Evolutionary conservation across 2,113 vertebrate genomes (phyloP).

Genomic region (Helogale parvula): DNA sequence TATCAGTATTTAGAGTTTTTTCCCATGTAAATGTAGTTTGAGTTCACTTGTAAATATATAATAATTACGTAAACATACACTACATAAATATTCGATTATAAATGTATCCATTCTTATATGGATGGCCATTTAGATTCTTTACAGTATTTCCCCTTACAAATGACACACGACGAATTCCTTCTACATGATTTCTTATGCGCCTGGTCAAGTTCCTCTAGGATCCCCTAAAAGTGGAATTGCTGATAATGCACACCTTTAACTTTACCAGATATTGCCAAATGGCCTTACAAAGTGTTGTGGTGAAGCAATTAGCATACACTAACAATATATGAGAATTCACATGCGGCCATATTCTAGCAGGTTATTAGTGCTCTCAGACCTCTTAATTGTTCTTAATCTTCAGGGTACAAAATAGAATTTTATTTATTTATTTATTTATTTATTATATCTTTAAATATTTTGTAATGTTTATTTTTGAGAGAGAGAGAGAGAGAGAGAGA

Average conservation of each 20-base stretch:
- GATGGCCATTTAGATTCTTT: background rate
- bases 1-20: conserved; percentile 22
- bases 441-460: too few species aligned
- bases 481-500: too few species aligned
- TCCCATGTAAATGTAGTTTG: background rate
- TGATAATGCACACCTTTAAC: background rate
- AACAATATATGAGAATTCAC: background rate
- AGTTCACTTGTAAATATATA: background rate
- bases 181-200: background rate
- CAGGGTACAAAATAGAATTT: background rate
- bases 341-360: background rate
- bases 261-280: background rate
- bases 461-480: too few species aligned
- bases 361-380: background rate
- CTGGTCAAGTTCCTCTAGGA: background rate
- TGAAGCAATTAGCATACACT: background rate
- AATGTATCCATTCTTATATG: background rate
- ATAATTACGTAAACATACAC: background rate
- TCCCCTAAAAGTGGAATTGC: background rate
- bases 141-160: background rate
- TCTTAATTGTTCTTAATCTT: conserved; percentile 13
- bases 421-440: background rate
- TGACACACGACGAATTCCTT: background rate
- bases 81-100: background rate
- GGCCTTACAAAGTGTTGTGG: background rate